phyloP scores from a whole-genome alignment of 2,888 invertebrate genomes.

The Drosophila gaucha region DNA sequence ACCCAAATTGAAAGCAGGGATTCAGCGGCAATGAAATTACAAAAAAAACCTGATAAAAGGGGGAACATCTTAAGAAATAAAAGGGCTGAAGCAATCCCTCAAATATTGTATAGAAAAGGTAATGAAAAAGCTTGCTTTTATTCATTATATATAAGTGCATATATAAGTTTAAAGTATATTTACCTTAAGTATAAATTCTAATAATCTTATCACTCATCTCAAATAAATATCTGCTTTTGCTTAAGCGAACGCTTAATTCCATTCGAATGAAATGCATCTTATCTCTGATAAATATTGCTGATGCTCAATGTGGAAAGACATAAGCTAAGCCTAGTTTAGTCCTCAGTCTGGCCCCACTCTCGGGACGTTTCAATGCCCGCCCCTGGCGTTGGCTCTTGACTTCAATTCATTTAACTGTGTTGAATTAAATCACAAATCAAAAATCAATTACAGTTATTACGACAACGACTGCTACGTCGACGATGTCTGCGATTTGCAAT shows the following conservation, averaged over 20 bases:
- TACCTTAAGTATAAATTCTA: too few species aligned
- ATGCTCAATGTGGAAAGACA: neutral
- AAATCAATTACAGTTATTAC: slow-evolving; percentile 84
- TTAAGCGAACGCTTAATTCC: neutral
- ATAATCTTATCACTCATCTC: neutral
- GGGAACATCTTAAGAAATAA: neutral
- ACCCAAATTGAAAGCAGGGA: slow-evolving; percentile 18
- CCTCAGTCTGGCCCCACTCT: neutral
- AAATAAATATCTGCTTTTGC: neutral
- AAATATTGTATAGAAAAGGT: neutral
- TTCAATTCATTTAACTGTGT: slow-evolving; percentile 77
- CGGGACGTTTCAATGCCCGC: slow-evolving; percentile 8
- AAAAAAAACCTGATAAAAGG: neutral
- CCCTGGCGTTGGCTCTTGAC: slow-evolving; percentile 21
- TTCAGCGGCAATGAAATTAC: slow-evolving; percentile 6
- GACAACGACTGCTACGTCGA: slow-evolving; percentile 65
- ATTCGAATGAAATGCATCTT: neutral
- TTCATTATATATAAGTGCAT: too few species aligned
- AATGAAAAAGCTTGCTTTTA: too few species aligned
- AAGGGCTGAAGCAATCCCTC: slow-evolving; percentile 2
- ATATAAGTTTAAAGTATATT: too few species aligned
- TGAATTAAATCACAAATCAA: slow-evolving; percentile 85
- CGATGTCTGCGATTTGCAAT: slow-evolving; percentile 76
- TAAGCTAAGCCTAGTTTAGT: slow-evolving; percentile 17
- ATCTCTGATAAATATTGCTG: slow-evolving; percentile 6